Conservation (phyloP, 2,888 invertebrate genomes). For the Eulithis prunata region DNA sequence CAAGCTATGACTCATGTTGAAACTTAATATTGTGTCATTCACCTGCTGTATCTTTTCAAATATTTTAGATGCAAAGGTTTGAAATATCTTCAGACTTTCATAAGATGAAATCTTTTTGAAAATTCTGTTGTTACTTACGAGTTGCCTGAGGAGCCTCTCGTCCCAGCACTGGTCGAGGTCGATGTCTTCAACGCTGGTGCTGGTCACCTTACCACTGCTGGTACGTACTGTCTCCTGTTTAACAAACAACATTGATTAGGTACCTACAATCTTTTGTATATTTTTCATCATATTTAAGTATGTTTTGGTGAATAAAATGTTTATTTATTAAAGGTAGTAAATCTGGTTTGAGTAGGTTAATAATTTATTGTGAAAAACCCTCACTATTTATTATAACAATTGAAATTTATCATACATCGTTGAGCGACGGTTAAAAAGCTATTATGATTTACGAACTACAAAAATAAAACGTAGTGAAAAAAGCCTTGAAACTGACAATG, state of each 20-base stretch:
- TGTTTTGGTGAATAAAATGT: no score
- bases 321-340: no score
- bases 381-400: neutral
- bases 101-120: no score
- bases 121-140: constrained; percentile 79
- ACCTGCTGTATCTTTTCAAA: no score
- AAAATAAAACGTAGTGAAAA: constrained; percentile 34
- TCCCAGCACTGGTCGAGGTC: constrained; percentile 91
- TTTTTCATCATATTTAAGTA: no score
- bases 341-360: no score
- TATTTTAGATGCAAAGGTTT: no score
- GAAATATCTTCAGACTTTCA: no score
- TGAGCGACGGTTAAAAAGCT: constrained; percentile 19
- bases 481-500: constrained; percentile 35
- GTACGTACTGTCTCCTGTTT: constrained; percentile 77
- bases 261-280: neutral
- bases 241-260: constrained; percentile 17
- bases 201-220: constrained; percentile 69
- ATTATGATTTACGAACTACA: constrained; percentile 19
- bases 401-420: neutral
- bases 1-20: neutral
- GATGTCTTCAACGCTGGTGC: constrained; percentile 72
- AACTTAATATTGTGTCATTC: no score
- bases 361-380: no score
- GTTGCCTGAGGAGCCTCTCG: constrained; percentile 88